These are phyloP conservation scores for Micromys minutus DNA, from an alignment of 2,113 vertebrate species.

Conservation along the genomic window DNA sequence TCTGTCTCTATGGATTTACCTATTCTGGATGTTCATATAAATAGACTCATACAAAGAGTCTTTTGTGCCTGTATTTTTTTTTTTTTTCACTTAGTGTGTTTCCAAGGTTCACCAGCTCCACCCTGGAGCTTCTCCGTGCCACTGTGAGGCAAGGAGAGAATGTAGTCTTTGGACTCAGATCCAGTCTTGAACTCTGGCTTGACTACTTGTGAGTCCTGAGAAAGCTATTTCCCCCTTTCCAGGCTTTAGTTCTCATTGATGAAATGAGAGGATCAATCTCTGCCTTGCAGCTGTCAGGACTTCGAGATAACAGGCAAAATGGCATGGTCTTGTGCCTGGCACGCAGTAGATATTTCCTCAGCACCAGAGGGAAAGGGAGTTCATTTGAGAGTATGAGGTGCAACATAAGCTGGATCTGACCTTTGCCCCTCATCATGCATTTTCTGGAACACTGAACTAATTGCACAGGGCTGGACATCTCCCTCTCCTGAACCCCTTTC, in stretches of 20 bases:
- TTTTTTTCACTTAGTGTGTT: slow-evolving; percentile 39
- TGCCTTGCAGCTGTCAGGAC: neutral
- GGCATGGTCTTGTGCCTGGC: neutral
- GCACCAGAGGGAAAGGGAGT: neutral
- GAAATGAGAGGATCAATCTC: neutral
- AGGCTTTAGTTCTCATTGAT: neutral
- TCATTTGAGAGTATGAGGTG: neutral
- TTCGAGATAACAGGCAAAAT: neutral
- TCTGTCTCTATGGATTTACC: slow-evolving; percentile 39
- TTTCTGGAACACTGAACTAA: neutral
- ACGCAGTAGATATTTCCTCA: neutral
- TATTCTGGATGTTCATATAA: slow-evolving; percentile 32
- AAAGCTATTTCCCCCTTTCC: neutral
- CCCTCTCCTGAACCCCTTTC: neutral
- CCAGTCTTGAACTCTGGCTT: neutral
- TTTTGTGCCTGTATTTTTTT: slow-evolving; percentile 49
- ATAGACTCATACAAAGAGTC: neutral
- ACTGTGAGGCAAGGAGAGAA: neutral
- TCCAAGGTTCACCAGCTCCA: neutral
- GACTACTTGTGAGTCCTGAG: neutral
- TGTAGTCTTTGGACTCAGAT: neutral
- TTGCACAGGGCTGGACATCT: neutral
- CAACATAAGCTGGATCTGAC: neutral
- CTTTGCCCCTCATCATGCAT: neutral
- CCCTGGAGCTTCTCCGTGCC: neutral